Evolutionary conservation across 2,888 invertebrate species (phyloP).

Genomic region (Pristionchus mayeri): DNA sequence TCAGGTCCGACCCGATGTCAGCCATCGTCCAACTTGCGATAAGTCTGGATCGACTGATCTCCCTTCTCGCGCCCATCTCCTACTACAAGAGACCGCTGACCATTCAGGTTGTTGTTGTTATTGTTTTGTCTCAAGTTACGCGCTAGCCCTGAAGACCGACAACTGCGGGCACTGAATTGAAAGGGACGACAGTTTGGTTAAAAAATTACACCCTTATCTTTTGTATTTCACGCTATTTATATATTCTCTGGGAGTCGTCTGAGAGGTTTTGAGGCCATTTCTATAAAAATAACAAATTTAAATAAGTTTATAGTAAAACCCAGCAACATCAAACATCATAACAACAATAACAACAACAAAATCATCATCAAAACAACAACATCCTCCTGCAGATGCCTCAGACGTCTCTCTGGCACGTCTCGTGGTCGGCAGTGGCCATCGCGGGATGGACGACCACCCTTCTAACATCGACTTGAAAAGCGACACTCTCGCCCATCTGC

Average conservation of each 20-base stretch:
- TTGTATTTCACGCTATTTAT: background rate
- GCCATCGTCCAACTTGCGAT: conserved; percentile 28
- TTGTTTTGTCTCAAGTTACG: too few species aligned
- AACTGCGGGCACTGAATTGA: too few species aligned
- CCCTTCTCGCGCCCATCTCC: conserved; percentile 13
- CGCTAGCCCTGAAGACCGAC: too few species aligned
- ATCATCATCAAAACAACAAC: too few species aligned
- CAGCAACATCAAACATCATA: too few species aligned
- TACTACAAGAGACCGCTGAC: conserved; percentile 42
- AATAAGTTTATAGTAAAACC: too few species aligned
- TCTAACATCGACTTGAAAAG: background rate
- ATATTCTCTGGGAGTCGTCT: too few species aligned
- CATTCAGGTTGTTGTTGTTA: conserved; percentile 42
- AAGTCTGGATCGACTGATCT: conserved; percentile 34
- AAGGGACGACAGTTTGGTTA: too few species aligned
- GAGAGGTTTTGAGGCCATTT: too few species aligned
- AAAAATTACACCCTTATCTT: background rate
- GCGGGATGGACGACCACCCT: conserved; percentile 18
- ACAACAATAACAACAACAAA: too few species aligned
- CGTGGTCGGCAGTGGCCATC: background rate
- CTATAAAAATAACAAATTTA: too few species aligned
- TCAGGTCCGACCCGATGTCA: conserved; percentile 47
- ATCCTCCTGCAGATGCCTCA: background rate
- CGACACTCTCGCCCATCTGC: background rate
- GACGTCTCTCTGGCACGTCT: conserved; percentile 28